phyloP scores from a whole-genome alignment of 2,113 vertebrate species.

The Scomber japonicus region DNA sequence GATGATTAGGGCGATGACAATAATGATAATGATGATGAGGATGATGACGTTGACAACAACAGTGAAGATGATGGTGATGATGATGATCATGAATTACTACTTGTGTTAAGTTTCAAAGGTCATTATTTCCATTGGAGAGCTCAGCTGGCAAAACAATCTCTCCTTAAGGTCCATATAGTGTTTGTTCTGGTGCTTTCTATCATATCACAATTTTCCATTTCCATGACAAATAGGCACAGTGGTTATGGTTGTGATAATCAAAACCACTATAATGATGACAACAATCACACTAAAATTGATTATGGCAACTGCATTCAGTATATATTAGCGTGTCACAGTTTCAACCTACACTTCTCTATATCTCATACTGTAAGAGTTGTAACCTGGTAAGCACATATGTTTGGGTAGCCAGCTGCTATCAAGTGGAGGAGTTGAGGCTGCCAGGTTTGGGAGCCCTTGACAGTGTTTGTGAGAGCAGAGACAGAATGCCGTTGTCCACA shows the following conservation, averaged over 20 bases:
- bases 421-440: slow-evolving; percentile 53
- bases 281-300: neutral
- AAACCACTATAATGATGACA: neutral
- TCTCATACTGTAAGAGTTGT: slow-evolving; percentile 22
- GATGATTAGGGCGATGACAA: slow-evolving; percentile 23
- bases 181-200: neutral
- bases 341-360: slow-evolving; percentile 8
- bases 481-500: slow-evolving; percentile 53
- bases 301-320: neutral
- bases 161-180: neutral
- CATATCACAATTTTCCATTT: neutral
- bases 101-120: neutral
- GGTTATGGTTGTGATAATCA: neutral
- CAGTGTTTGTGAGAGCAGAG: slow-evolving; percentile 50
- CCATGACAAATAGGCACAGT: neutral
- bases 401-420: slow-evolving; percentile 58
- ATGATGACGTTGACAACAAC: neutral
- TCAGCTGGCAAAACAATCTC: neutral
- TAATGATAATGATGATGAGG: slow-evolving; percentile 12
- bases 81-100: neutral
- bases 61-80: neutral
- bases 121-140: neutral
- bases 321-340: neutral
- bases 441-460: slow-evolving; percentile 66
- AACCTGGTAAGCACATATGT: slow-evolving; percentile 63